These are phyloP conservation scores for Lapara coniferarum DNA, from an alignment of 2,888 invertebrate species.

Conservation along the genomic window DNA sequence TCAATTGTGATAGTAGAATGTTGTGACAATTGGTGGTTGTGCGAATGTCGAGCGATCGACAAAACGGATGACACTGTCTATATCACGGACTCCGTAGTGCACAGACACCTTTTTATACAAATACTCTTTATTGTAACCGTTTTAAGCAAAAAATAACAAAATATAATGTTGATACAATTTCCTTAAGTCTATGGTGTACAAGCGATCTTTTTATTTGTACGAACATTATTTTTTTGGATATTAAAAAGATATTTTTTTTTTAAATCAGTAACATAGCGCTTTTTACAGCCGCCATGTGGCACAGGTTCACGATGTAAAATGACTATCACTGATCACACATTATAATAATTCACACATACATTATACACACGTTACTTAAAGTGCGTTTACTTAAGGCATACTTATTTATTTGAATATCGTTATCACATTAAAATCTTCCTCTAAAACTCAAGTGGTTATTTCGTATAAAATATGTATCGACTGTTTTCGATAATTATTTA, in stretches of 20 bases:
- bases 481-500: not conserved
- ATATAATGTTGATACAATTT: too few species aligned
- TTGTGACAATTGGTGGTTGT: constrained; percentile 31
- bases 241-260: not conserved
- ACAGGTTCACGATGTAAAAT: not conserved
- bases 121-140: too few species aligned
- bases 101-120: not conserved
- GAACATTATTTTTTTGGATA: not conserved
- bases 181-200: too few species aligned
- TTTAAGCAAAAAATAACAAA: too few species aligned
- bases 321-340: not conserved
- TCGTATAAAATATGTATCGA: not conserved
- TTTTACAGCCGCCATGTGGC: not conserved
- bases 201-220: too few species aligned
- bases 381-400: too few species aligned
- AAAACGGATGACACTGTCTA: not conserved
- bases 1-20: constrained; percentile 49
- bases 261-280: not conserved
- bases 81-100: not conserved
- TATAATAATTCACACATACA: too few species aligned
- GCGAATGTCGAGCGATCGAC: not conserved
- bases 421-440: not conserved
- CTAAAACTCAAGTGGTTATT: not conserved
- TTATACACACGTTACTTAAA: too few species aligned
- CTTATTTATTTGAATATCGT: too few species aligned